phyloP scores from a whole-genome alignment of 2,113 vertebrate species.

The Narcine bancroftii region DNA sequence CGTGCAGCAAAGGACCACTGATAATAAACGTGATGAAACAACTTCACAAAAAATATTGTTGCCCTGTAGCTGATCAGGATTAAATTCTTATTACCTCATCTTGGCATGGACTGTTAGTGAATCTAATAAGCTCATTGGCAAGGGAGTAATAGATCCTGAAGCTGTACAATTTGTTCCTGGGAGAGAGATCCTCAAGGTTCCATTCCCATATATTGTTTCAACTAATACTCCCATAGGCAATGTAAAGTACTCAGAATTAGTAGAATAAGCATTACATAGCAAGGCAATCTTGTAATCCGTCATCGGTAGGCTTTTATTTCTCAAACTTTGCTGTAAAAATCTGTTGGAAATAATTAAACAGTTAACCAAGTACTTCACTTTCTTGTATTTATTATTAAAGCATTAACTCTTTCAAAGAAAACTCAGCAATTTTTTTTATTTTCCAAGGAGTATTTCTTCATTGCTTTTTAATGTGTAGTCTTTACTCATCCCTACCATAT shows the following conservation, averaged over 20 bases:
- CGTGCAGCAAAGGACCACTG: not conserved
- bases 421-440: not conserved
- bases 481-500: not conserved
- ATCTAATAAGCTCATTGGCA: slow-evolving; percentile 96
- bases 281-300: slow-evolving; percentile 97
- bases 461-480: not conserved
- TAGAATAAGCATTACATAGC: slow-evolving; percentile 94
- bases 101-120: slow-evolving; percentile 96
- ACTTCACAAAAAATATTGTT: not conserved
- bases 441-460: not conserved
- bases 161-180: slow-evolving; percentile 89
- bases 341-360: slow-evolving; percentile 50
- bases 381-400: not conserved
- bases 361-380: not conserved
- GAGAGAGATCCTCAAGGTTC: slow-evolving; percentile 76
- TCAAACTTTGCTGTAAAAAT: slow-evolving; percentile 91
- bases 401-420: not conserved
- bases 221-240: slow-evolving; percentile 96
- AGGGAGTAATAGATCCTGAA: slow-evolving; percentile 80
- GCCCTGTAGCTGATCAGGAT: not conserved
- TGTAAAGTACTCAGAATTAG: slow-evolving; percentile 94
- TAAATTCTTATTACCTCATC: slow-evolving; percentile 73
- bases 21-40: not conserved
- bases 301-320: slow-evolving; percentile 92
- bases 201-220: slow-evolving; percentile 95